Conservation (phyloP, 2,888 invertebrate species). For the Acleris sparsana region DNA sequence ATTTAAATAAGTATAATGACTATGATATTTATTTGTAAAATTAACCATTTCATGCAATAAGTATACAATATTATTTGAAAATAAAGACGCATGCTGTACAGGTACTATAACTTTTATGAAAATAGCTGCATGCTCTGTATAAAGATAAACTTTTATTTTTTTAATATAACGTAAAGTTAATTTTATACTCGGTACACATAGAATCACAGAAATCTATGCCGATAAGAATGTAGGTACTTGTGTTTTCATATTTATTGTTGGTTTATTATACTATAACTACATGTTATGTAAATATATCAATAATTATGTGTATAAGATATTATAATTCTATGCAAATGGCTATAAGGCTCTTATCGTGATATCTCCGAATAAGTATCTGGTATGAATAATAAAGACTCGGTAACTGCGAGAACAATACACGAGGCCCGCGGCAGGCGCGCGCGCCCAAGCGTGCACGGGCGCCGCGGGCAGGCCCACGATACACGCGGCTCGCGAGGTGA, state of each 20-base stretch:
- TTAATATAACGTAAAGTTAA: slow-evolving; percentile 20
- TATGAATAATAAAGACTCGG: not conserved
- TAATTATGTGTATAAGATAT: slow-evolving; percentile 1
- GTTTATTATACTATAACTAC: not conserved
- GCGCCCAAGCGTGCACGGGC: too few relatives aligned
- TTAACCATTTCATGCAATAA: slow-evolving; percentile 62
- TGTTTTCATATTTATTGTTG: slow-evolving; percentile 7
- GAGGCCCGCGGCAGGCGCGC: too few relatives aligned
- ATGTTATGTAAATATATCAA: not conserved
- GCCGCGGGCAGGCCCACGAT: too few relatives aligned
- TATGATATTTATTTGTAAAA: slow-evolving; percentile 41
- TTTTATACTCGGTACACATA: slow-evolving; percentile 16
- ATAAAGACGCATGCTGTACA: slow-evolving; percentile 29
- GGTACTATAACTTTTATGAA: not conserved
- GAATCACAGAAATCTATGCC: slow-evolving; percentile 40
- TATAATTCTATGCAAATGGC: not conserved
- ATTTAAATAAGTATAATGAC: slow-evolving; percentile 46
- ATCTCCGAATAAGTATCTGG: not conserved
- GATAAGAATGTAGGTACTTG: slow-evolving; percentile 44
- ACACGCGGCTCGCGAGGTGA: too few relatives aligned
- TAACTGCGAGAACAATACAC: not conserved
- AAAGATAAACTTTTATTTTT: slow-evolving; percentile 16
- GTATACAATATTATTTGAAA: slow-evolving; percentile 50
- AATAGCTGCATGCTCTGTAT: slow-evolving; percentile 31
- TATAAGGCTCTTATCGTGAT: not conserved